Conservation (phyloP, 2,113 vertebrate genomes). For the Excalfactoria chinensis region DNA sequence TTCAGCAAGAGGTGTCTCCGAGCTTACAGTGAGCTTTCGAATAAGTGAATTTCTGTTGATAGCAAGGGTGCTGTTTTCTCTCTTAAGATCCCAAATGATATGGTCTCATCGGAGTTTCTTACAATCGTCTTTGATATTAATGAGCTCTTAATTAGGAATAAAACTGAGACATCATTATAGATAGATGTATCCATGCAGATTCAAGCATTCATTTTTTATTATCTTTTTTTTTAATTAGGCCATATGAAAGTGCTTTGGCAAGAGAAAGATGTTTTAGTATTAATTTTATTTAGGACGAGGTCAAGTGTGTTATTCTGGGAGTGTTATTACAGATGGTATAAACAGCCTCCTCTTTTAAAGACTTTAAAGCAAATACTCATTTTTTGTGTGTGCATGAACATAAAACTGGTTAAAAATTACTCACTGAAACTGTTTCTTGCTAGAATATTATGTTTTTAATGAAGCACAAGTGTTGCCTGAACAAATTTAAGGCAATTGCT, state of each 20-base stretch:
- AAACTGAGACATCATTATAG: neutral
- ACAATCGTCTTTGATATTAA: conserved; percentile 37
- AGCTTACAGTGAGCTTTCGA: neutral
- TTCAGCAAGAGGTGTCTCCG: neutral
- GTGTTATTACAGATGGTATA: neutral
- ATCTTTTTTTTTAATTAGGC: neutral
- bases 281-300: conserved; percentile 24
- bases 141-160: conserved; percentile 34
- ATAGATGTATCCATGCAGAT: neutral
- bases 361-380: neutral
- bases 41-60: neutral
- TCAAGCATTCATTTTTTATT: neutral
- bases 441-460: neutral
- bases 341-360: neutral
- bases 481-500: neutral
- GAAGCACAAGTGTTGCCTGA: neutral
- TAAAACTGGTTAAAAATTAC: neutral
- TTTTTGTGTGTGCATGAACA: neutral
- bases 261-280: neutral
- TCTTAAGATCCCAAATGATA: neutral
- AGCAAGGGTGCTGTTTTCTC: neutral
- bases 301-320: neutral
- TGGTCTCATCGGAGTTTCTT: neutral
- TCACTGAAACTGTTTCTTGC: neutral
- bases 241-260: neutral